Evolutionary conservation across 2,888 invertebrate genomes (phyloP).

Genomic region (Cordilura impudica): DNA sequence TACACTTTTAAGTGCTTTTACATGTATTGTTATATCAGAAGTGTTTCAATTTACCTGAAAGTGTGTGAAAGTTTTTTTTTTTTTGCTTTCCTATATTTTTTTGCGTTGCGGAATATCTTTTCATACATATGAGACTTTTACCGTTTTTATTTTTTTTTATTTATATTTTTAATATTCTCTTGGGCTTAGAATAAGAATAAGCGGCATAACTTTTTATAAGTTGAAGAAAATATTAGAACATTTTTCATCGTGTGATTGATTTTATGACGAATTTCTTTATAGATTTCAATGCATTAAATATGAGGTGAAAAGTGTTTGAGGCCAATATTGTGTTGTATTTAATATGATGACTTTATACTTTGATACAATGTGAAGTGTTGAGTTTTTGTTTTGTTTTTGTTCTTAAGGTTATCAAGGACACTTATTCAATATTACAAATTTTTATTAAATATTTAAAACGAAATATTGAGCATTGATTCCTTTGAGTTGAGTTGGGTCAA

Average conservation of each 20-base stretch:
- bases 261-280: background rate
- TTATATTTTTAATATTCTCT: slow-evolving; percentile 22
- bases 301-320: slow-evolving; percentile 4
- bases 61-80: background rate
- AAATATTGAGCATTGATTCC: no score
- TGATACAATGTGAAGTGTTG: no score
- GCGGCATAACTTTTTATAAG: slow-evolving; percentile 8
- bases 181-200: slow-evolving; percentile 19
- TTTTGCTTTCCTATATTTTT: background rate
- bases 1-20: slow-evolving; percentile 55
- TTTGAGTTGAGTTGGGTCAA: no score
- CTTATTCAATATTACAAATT: no score
- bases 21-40: slow-evolving; percentile 31
- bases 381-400: no score
- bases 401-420: no score
- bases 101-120: background rate
- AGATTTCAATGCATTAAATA: slow-evolving; percentile 1
- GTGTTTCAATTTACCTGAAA: slow-evolving; percentile 1
- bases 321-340: slow-evolving; percentile 18
- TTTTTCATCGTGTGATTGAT: slow-evolving; percentile 48
- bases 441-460: no score
- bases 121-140: slow-evolving; percentile 13
- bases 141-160: background rate
- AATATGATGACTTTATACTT: no score
- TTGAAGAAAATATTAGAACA: background rate